These are phyloP conservation scores for Myrmecophaga tridactyla DNA, from an alignment of 2,113 vertebrate genomes.

Conservation along the genomic window DNA sequence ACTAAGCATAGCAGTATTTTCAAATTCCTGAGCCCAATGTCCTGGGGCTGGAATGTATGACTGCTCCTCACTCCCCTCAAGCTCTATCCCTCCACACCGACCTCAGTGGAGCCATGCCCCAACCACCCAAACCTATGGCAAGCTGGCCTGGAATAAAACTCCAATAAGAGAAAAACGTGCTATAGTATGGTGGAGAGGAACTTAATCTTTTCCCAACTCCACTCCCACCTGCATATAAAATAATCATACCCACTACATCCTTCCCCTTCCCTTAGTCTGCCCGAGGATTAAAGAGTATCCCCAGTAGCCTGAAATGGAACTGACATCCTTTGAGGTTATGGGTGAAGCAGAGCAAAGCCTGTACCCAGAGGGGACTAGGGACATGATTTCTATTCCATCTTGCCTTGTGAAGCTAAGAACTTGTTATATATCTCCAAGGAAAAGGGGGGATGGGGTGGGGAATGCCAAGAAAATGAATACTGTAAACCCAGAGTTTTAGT, in stretches of 20 bases:
- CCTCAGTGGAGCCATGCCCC: neutral
- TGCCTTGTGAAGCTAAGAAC: slow-evolving; percentile 34
- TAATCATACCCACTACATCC: neutral
- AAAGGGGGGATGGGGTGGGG: neutral
- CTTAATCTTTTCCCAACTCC: neutral
- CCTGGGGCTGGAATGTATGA: neutral
- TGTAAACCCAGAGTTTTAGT: neutral
- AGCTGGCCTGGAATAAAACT: neutral
- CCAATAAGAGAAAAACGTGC: neutral
- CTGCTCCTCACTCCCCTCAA: neutral
- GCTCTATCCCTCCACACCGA: neutral
- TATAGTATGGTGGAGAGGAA: neutral
- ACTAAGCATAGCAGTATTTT: slow-evolving; percentile 54
- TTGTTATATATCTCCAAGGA: neutral
- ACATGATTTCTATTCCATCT: neutral
- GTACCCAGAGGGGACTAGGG: neutral
- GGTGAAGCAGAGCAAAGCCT: neutral
- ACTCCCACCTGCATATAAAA: neutral
- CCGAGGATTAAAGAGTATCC: neutral
- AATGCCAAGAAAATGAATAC: neutral
- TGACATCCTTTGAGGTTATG: neutral
- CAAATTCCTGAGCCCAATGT: slow-evolving; percentile 75
- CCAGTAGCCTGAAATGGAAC: neutral
- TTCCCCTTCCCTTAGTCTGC: neutral
- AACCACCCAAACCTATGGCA: neutral